Base-by-base conservation (phyloP, 2,113 vertebrate species). In the Etia nguti region DNA sequence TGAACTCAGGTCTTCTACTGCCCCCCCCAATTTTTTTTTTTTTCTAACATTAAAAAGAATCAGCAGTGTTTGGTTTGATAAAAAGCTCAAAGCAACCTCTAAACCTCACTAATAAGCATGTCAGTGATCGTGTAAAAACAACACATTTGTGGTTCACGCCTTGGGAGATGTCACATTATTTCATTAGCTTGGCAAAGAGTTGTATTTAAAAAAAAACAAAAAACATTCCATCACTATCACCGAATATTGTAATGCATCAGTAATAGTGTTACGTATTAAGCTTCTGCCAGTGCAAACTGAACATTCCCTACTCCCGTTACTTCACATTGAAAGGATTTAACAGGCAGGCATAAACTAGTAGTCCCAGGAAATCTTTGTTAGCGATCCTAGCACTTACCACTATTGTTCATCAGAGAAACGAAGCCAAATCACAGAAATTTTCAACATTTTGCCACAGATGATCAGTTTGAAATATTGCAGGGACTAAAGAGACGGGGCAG, bases 1-100 rank as follows among this genome's bases (percentile, higher is more conserved):
- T 48, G 68, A 81, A 85, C 68, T 54, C 18, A 5, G 88, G 91
- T 90, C 88, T 88, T 73, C 65, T 38, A 48, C 36, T 12, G 68
- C 86, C 36, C 80, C 13, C 9, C 2, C 1, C 43, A 5, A 13
- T 6, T 31, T 7, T 54, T 16, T 26, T 57, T 54, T 16, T 26
- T 57, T n/a, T n/a, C 11, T 34, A 11, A 34, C 60, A 22, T n/a
- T 13, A 68, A 41, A 41, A 22, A 41, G 5, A 41, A n/a, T 34
- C 62, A 68, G 20, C 34, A 68, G 36, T 41, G 34, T 85, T 16
- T 10, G 81, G 52, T 80, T 36, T 56, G 50, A 10, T 16, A 55
- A 86, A 46, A 22, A 29, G 10, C 36, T 26, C 54, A n/a, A 26
- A 29, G 24, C 13, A 12, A 56, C 31, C 16, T n/a, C 6, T 52